Base-by-base conservation (phyloP, 2,797 vertebrate species). In the Danio kyathit region DNA sequence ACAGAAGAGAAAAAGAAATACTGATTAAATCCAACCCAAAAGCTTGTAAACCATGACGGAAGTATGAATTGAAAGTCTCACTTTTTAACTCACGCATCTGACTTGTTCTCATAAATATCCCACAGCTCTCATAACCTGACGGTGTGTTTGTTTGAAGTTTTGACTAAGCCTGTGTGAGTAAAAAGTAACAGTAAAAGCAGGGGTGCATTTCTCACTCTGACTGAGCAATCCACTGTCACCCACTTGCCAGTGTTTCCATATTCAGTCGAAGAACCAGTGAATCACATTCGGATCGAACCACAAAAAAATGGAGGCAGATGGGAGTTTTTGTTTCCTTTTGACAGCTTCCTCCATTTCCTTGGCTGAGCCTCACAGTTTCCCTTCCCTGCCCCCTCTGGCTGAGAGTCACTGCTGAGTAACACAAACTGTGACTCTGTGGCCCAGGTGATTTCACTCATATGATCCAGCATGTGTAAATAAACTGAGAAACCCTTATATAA, bases 261-360 rank as follows among this genome's bases (percentile, higher is more conserved):
- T 21, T 12, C 40, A 69, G 48, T 44, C 5, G 64, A 38, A 43
- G 59, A 70, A 57, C 12, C 48, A 41, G 49, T 82, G 83, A 82
- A 57, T 76, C 70, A 82, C 49, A 44, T 69, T 74, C 49, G 16
- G 72, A 67, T 29, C 29, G 29, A 78, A 82, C 52, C 52, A 76
- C 67, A 69, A 74, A 43, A 80, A 49, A 72, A 65, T 63, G 74
- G 61, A 69, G 29, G 69, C 56, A 46, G 48, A 83, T 40, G 73
- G 79, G 49, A 83, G 49, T 52, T 52, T 84, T 40, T 3, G 64
- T 82, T 79, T 87, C 77, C 74, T 81, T 79, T 78, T 66, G 49
- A 76, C 69, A 65, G 60, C 41, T 65, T 83, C 75, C 48, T 67
- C 40, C 38, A 17, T 83, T 83, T 85, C 67, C 73, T 76, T 65